phyloP scores from a whole-genome alignment of 2,113 vertebrate genomes.

The Charadrius vociferus region DNA sequence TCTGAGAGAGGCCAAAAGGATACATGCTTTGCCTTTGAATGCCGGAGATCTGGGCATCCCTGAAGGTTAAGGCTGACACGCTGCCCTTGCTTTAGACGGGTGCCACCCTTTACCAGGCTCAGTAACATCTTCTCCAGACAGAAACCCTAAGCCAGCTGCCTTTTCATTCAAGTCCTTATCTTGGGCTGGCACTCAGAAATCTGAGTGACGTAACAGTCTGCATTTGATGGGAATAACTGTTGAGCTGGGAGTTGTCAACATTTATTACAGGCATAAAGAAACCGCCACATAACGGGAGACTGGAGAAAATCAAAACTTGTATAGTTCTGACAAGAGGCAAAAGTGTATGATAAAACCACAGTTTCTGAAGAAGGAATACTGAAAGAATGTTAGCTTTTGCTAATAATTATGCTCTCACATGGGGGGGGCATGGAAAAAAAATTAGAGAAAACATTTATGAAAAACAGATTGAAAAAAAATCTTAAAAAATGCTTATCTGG shows the following conservation, averaged over 20 bases:
- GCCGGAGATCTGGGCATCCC: not conserved
- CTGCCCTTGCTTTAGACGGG: not conserved
- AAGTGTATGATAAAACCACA: not conserved
- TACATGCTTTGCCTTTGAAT: not conserved
- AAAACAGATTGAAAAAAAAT: not conserved
- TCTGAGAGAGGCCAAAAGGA: not conserved
- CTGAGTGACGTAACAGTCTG: not conserved
- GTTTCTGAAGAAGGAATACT: not conserved
- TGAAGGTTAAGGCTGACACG: not conserved
- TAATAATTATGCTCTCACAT: not conserved
- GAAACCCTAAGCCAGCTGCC: not conserved
- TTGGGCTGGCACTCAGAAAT: not conserved
- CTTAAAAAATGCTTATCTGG: not conserved
- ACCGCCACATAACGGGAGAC: not conserved
- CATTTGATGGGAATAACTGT: constrained; percentile 1
- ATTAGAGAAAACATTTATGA: not conserved
- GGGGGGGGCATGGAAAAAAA: not conserved
- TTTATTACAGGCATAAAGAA: not conserved
- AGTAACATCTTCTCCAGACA: not conserved
- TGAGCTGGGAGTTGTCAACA: constrained; percentile 6
- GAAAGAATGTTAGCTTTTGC: not conserved
- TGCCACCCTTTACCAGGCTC: not conserved
- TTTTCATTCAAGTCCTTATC: constrained; percentile 26
- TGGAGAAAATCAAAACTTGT: not conserved
- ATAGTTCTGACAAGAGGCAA: not conserved